A percentile compares a stretch with the other conserved stretches of the same genome.
Evolutionary conservation across 1,140 invertebrate genomes (phyloP).

Genomic region (Diachasma alloeum): DNA sequence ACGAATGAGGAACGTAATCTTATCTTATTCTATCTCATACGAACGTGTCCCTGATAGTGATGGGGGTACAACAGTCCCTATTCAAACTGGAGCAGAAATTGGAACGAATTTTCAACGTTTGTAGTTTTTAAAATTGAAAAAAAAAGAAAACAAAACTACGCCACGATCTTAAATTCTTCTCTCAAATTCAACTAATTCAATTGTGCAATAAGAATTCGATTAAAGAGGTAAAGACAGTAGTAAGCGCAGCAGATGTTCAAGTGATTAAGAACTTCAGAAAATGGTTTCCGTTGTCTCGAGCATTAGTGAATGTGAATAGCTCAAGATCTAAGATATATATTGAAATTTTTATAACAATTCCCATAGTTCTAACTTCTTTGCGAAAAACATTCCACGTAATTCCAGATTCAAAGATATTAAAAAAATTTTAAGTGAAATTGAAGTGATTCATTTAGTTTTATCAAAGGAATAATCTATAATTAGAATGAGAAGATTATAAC

Average conservation of each 20-base stretch:
- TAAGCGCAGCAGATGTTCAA: not conserved
- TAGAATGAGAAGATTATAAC: too few relatives aligned
- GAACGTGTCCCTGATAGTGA: not conserved
- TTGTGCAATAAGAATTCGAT: not conserved
- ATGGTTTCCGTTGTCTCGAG: not conserved
- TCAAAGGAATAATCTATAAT: not conserved
- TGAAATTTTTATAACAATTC: too few relatives aligned
- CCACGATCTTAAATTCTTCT: too few relatives aligned
- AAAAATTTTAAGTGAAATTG: not conserved
- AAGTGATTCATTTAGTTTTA: not conserved
- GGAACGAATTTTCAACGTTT: not conserved
- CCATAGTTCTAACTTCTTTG: not conserved
- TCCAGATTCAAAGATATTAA: not conserved
- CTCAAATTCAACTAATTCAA: too few relatives aligned
- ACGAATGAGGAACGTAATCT: conserved; percentile 40
- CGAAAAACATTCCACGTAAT: not conserved
- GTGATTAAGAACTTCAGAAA: not conserved
- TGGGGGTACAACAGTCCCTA: not conserved
- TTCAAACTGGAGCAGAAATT: not conserved
- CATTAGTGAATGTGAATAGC: not conserved
- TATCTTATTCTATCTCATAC: conserved; percentile 48
- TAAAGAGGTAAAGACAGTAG: not conserved
- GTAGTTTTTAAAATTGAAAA: not conserved
- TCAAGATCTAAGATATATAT: too few relatives aligned
- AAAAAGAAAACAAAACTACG: not conserved